phyloP scores from a whole-genome alignment of 37 sponge, comb jelly and placozoan genomes.

The Ianthella basta region DNA sequence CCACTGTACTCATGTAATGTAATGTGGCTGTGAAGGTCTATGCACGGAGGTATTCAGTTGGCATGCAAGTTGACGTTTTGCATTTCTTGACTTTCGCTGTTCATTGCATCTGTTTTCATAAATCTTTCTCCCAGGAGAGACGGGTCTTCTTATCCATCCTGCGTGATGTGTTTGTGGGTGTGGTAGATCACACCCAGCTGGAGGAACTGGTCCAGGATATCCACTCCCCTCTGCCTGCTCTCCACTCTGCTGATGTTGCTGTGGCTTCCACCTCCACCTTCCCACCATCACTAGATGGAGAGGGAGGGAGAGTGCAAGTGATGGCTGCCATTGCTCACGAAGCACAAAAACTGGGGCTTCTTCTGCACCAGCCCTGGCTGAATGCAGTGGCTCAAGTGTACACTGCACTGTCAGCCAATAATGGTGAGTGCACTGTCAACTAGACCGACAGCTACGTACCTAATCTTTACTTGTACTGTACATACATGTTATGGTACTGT shows the following conservation, averaged over 20 bases:
- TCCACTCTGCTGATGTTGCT: not conserved
- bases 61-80: too few species aligned
- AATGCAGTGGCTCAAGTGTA: not conserved
- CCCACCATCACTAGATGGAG: not conserved
- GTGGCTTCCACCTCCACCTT: not conserved
- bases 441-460: too few species aligned
- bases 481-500: constrained; percentile 13
- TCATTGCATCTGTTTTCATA: not conserved
- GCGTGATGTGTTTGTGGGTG: constrained; percentile 65
- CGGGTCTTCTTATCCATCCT: constrained; percentile 73
- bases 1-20: too few species aligned
- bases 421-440: constrained; percentile 17
- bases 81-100: too few species aligned
- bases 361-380: constrained; percentile 23
- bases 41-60: too few species aligned
- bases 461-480: not conserved
- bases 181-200: constrained; percentile 14
- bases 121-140: constrained; percentile 47
- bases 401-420: not conserved
- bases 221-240: not conserved
- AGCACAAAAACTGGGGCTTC: not conserved
- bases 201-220: constrained; percentile 8
- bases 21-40: too few species aligned
- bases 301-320: not conserved
- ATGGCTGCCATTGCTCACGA: not conserved